Conservation (phyloP, 2,888 invertebrate species). For the Lycaena phlaeas region DNA sequence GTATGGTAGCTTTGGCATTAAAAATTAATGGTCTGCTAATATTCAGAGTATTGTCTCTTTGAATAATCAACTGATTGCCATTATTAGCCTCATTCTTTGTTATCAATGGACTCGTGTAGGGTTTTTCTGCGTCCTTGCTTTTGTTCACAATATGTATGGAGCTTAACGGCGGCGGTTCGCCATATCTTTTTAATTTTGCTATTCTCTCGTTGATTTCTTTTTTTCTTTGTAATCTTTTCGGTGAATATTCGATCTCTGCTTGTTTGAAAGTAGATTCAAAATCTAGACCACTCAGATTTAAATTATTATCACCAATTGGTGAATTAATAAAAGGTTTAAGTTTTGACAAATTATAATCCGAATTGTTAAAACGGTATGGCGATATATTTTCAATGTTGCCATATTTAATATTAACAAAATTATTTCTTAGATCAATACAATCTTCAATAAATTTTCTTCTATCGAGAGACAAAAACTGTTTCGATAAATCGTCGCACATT, state of each 20-base stretch:
- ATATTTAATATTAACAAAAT: slow-evolving; percentile 27
- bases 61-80: too few relatives aligned
- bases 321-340: slow-evolving; percentile 46
- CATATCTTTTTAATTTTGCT: slow-evolving; percentile 65
- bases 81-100: slow-evolving; percentile 19
- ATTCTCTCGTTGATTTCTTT: slow-evolving; percentile 51
- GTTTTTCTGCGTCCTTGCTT: slow-evolving; percentile 40
- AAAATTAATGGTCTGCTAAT: not conserved
- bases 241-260: slow-evolving; percentile 35
- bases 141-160: slow-evolving; percentile 53
- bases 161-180: slow-evolving; percentile 70
- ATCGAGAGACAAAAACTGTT: slow-evolving; percentile 29
- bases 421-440: slow-evolving; percentile 41
- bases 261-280: slow-evolving; percentile 60
- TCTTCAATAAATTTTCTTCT: slow-evolving; percentile 37
- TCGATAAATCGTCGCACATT: slow-evolving; percentile 54
- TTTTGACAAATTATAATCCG: slow-evolving; percentile 36
- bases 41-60: too few relatives aligned
- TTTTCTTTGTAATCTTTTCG: slow-evolving; percentile 37
- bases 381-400: slow-evolving; percentile 40
- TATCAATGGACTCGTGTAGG: slow-evolving; percentile 51
- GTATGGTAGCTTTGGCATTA: not conserved
- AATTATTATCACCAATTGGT: slow-evolving; percentile 34
- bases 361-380: slow-evolving; percentile 42
- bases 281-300: slow-evolving; percentile 51